A percentile compares a stretch with the other conserved stretches of the same genome.
Evolutionary conservation across 2,113 vertebrate species (phyloP).

Genomic region (Bubo scandiacus): DNA sequence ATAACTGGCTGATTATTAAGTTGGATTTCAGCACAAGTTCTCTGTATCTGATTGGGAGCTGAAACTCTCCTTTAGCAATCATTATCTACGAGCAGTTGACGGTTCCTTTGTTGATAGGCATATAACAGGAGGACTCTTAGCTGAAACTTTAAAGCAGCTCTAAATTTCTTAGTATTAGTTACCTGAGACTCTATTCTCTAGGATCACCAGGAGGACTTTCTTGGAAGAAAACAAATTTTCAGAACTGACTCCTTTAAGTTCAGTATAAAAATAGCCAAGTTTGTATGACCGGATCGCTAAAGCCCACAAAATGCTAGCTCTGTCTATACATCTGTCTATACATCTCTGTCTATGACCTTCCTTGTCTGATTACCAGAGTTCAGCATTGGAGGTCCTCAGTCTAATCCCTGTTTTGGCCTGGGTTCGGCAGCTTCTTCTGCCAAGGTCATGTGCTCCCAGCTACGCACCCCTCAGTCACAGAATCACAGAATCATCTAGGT

Average conservation of each 20-base stretch:
- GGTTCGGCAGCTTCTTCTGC: neutral
- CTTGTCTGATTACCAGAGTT: neutral
- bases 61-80: slow-evolving; percentile 22
- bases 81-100: neutral
- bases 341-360: neutral
- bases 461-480: fast-evolving
- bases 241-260: neutral
- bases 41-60: neutral
- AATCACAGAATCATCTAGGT: too few species aligned
- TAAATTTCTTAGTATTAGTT: neutral
- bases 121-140: neutral
- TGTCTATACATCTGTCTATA: neutral
- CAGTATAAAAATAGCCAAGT: neutral
- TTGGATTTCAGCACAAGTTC: slow-evolving; percentile 42
- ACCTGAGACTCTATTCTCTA: neutral
- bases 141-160: neutral
- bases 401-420: neutral
- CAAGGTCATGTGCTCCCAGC: neutral
- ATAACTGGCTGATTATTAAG: slow-evolving; percentile 20
- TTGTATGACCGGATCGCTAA: neutral
- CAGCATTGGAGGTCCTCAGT: neutral
- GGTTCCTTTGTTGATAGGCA: neutral
- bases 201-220: neutral
- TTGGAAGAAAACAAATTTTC: neutral
- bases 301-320: neutral